Evolutionary conservation across 2,113 vertebrate genomes (phyloP).

Genomic region (Phrynosoma platyrhinos): DNA sequence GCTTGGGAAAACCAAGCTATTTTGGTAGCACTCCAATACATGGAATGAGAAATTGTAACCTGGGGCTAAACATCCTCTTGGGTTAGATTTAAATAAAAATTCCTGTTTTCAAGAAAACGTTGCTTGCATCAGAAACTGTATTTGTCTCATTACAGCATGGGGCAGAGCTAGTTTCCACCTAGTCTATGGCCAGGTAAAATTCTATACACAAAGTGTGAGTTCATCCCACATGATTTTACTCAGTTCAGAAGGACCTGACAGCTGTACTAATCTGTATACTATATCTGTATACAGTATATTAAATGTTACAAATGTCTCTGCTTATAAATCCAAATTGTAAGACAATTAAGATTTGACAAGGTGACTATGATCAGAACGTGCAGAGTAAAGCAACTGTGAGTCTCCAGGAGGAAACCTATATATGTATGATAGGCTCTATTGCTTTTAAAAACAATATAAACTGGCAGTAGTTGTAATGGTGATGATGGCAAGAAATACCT

Average conservation of each 20-base stretch:
- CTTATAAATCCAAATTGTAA: slow-evolving; percentile 11
- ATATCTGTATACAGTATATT: too few relatives aligned
- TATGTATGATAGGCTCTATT: not conserved
- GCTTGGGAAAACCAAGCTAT: slow-evolving; percentile 39
- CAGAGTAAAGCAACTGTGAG: not conserved
- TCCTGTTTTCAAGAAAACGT: slow-evolving; percentile 66
- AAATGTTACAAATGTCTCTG: not conserved
- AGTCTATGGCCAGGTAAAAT: not conserved
- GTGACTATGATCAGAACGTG: not conserved
- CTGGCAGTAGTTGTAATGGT: not conserved
- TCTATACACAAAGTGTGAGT: not conserved
- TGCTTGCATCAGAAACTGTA: slow-evolving; percentile 37
- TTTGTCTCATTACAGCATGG: slow-evolving; percentile 40
- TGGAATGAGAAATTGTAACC: slow-evolving; percentile 64
- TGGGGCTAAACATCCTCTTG: slow-evolving; percentile 53
- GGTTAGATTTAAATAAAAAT: slow-evolving; percentile 71
- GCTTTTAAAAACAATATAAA: not conserved
- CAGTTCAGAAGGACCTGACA: not conserved
- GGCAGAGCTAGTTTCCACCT: not conserved
- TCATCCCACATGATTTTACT: not conserved
- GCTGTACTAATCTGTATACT: not conserved
- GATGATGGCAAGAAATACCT: not conserved
- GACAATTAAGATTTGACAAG: not conserved
- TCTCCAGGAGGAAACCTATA: not conserved
- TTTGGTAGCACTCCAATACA: slow-evolving; percentile 63